Conservation (phyloP, 1,140 invertebrate species). For the Drosophila nikananu region DNA sequence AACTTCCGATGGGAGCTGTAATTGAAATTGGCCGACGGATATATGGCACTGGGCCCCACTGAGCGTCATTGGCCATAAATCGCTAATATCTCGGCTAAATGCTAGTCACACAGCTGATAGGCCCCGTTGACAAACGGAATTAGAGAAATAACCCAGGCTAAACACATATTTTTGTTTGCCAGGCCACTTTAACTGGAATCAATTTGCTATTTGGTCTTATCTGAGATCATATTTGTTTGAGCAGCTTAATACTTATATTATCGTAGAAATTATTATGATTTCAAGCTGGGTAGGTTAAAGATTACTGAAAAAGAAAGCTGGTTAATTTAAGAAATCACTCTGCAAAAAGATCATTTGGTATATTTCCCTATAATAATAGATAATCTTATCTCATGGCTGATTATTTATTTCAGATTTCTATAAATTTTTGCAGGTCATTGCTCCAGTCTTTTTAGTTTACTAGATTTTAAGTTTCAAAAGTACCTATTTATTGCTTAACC, state of each 20-base stretch:
- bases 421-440: background rate
- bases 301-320: background rate
- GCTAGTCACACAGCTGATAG: slow-evolving; percentile 20
- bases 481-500: background rate
- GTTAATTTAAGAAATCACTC: background rate
- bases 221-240: background rate
- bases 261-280: background rate
- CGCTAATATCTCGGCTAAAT: background rate
- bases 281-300: too few relatives aligned
- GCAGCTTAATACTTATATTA: background rate
- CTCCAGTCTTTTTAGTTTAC: too few relatives aligned
- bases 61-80: slow-evolving; percentile 22
- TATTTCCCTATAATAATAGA: background rate
- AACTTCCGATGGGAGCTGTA: slow-evolving; percentile 28
- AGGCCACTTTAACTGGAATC: slow-evolving; percentile 4
- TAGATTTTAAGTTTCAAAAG: background rate
- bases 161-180: slow-evolving; percentile 14
- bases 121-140: slow-evolving; percentile 16
- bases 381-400: background rate
- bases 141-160: background rate
- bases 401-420: too few relatives aligned
- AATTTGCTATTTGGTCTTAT: slow-evolving; percentile 8
- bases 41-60: slow-evolving; percentile 14
- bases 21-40: slow-evolving; percentile 32
- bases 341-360: background rate